These are phyloP conservation scores for Pipistrellus kuhlii DNA, from an alignment of 2,797 vertebrate species.

Conservation along the genomic window DNA sequence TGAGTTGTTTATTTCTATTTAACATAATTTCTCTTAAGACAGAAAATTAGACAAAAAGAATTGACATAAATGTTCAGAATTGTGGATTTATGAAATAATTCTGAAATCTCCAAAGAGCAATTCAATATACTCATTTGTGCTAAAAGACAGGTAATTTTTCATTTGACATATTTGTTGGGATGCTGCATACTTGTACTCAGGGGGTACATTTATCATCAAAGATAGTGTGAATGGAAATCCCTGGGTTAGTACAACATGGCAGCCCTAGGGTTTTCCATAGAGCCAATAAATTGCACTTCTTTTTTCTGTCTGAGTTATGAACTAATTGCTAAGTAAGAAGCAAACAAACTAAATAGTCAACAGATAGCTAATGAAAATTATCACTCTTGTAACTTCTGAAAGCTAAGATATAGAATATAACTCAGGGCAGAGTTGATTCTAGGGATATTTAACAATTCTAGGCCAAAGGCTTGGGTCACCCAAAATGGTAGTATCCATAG, in stretches of 20 bases:
- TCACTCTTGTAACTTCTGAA: not conserved
- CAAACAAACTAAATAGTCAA: not conserved
- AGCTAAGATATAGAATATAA: not conserved
- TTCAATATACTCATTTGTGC: constrained; percentile 64
- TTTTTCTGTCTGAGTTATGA: constrained; percentile 22
- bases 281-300: constrained; percentile 22
- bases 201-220: constrained; percentile 53
- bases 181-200: constrained; percentile 40
- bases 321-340: constrained; percentile 55
- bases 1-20: constrained; percentile 32
- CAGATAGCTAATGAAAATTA: not conserved
- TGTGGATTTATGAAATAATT: constrained; percentile 60
- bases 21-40: constrained; percentile 58
- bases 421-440: not conserved
- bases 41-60: constrained; percentile 51
- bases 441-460: not conserved
- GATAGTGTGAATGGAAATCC: constrained; percentile 29
- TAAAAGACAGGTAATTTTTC: constrained; percentile 61
- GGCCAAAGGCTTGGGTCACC: not conserved
- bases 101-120: constrained; percentile 57
- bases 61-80: constrained; percentile 38
- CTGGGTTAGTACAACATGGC: constrained; percentile 23
- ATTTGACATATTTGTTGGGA: constrained; percentile 38
- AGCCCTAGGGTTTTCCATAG: not conserved
- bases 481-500: not conserved